A percentile compares a stretch with the other conserved stretches of the same genome.
Conservation (phyloP, 2,113 vertebrate genomes). For the Scytalopus superciliaris region DNA sequence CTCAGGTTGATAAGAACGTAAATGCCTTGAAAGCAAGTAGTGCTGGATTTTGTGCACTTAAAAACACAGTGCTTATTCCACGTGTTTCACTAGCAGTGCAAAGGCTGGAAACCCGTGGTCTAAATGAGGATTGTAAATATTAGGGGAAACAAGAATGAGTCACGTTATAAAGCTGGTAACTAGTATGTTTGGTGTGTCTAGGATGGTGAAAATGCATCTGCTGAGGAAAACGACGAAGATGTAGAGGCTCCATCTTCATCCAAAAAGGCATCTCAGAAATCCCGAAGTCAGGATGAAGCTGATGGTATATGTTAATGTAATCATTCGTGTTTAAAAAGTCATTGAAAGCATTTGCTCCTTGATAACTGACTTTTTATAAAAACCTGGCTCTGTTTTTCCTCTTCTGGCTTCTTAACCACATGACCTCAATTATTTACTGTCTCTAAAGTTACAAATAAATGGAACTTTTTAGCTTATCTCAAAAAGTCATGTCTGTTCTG, state of each 20-base stretch:
- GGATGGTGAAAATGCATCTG: constrained; percentile 48
- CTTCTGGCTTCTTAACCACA: not conserved
- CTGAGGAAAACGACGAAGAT: constrained; percentile 69
- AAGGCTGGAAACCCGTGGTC: not conserved
- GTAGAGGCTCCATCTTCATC: constrained; percentile 73
- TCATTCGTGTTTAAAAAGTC: not conserved
- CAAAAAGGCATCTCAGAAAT: constrained; percentile 53
- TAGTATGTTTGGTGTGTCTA: not conserved
- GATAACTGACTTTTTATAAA: not conserved
- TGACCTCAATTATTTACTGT: not conserved
- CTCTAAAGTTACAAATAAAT: not conserved
- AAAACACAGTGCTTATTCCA: not conserved
- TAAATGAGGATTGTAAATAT: not conserved
- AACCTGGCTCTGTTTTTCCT: not conserved
- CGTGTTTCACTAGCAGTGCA: not conserved
- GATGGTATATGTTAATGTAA: constrained; percentile 70
- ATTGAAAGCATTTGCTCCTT: not conserved
- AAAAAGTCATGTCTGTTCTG: not conserved
- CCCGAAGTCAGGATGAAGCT: constrained; percentile 40
- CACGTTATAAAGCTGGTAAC: not conserved
- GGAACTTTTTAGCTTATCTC: not conserved
- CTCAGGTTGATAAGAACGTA: not conserved
- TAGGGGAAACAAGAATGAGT: not conserved
- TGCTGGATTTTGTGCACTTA: not conserved
- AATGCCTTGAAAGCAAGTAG: not conserved